These are phyloP conservation scores for Dorcus hopei DNA, from an alignment of 2,888 invertebrate species.

Conservation along the genomic window DNA sequence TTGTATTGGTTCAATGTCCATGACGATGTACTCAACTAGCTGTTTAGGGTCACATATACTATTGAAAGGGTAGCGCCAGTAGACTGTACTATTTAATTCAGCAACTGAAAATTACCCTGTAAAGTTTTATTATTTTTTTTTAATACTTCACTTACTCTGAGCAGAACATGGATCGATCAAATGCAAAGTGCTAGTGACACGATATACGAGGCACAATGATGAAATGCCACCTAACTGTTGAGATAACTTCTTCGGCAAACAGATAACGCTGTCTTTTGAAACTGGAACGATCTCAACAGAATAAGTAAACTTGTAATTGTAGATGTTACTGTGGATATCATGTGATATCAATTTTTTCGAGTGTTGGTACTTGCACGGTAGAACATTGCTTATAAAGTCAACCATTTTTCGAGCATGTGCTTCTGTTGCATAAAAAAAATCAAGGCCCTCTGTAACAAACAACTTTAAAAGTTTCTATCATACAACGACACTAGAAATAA, in stretches of 20 bases:
- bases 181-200: constrained; percentile 87
- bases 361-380: constrained; percentile 84
- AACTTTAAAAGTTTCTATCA: too few relatives aligned
- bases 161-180: constrained; percentile 88
- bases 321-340: constrained; percentile 93
- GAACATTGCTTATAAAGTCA: constrained; percentile 83
- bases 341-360: constrained; percentile 96
- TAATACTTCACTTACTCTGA: constrained; percentile 62
- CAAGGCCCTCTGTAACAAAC: constrained; percentile 75
- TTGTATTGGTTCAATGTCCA: constrained; percentile 84
- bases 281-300: constrained; percentile 94
- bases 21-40: constrained; percentile 86
- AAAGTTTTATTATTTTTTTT: background rate
- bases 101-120: constrained; percentile 60
- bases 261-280: constrained; percentile 91
- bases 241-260: constrained; percentile 81
- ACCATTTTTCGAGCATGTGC: constrained; percentile 92
- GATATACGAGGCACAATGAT: constrained; percentile 81
- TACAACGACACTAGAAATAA: too few relatives aligned
- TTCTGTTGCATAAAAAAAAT: constrained; percentile 90
- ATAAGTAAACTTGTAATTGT: constrained; percentile 94
- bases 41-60: constrained; percentile 89
- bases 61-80: constrained; percentile 84
- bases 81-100: constrained; percentile 75
- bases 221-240: constrained; percentile 85